Evolutionary conservation across 2,113 vertebrate species (phyloP), one percentile per base, ranked within the genome.

Genomic region (Siniperca knerii): DNA sequence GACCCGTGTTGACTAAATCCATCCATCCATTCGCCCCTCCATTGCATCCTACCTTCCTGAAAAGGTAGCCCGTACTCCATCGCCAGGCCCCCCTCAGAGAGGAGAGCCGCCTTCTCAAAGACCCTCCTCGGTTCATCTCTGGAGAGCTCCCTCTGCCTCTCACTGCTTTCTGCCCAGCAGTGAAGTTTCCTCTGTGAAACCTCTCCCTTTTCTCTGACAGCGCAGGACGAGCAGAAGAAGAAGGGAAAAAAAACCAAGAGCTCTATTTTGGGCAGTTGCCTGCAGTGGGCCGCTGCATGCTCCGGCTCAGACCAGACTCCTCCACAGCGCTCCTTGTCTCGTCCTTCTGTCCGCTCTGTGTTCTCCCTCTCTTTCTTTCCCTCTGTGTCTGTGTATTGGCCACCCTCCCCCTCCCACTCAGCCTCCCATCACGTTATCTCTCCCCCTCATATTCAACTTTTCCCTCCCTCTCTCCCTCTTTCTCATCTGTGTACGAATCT

Each of bases 41-140:
- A 46, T 69, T 29, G 8, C 37, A 0, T 81, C 94, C 93, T 95
- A 95, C 94, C 94, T 92, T 95, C 81, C 93, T 93, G 86, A 96
- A 95, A 85, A 96, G 94, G 94, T 96, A 93, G 33, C 96, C 96
- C 0, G 95, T 96, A 85, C 96, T 96, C 96, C 96, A 96, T 46
- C 96, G 88, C 96, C 95, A 96, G 33, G 96, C 94, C 74, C 93
- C 94, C 73, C 94, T 92, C 62, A 96, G 71, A 29, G 96, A 96
- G 87, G 94, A 94, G 83, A 96, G 94, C 58, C 94, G 93, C 87
- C 94, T 95, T 76, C 95, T 92, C 60, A 96, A 71, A 90, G 96
- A 95, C 66, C 92, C 93, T 75, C 90, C 91, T 87, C 90, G 93
- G 86, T 95, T 91, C 96, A 96, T 96, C 77, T 84, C 87, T 58